Percentiles rank a stretch among this genome's conserved stretches.
These are phyloP conservation scores for Euura saliciscinereae DNA, from an alignment of 1,140 invertebrate genomes.

Conservation along the genomic window DNA sequence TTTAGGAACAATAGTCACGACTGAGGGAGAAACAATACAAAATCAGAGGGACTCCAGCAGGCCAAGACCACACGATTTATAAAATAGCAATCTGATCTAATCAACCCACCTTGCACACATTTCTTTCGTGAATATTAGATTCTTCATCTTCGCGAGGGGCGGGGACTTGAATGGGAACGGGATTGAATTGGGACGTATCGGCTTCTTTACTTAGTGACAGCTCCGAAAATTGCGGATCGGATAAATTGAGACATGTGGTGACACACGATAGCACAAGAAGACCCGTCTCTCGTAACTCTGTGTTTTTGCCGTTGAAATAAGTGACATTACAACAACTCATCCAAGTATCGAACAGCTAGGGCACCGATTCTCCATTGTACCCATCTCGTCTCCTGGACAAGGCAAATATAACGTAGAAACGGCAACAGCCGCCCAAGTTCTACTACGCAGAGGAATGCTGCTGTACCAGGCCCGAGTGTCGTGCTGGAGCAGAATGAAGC, in stretches of 20 bases:
- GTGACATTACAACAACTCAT: not conserved
- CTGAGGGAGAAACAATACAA: not conserved
- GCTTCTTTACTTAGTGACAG: constrained; percentile 1
- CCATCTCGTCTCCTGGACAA: not conserved
- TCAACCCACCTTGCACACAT: not conserved
- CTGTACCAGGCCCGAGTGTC: constrained; percentile 25
- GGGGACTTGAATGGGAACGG: not conserved
- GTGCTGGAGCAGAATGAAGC: constrained; percentile 9
- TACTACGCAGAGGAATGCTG: constrained; percentile 29
- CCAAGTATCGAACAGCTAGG: not conserved
- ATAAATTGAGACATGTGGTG: constrained; percentile 1
- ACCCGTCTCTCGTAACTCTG: not conserved
- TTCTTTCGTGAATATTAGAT: not conserved
- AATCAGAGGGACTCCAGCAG: not conserved
- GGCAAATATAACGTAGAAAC: constrained; percentile 1
- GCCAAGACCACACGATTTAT: not conserved
- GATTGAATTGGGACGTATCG: not conserved
- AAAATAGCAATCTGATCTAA: not conserved
- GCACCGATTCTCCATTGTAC: not conserved
- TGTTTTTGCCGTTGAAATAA: not conserved
- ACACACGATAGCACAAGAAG: not conserved
- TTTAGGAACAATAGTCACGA: not conserved
- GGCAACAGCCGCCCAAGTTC: constrained; percentile 3
- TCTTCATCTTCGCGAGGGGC: not conserved
- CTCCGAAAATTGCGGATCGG: constrained; percentile 1